Evolutionary conservation across 2,113 vertebrate species (phyloP), one percentile per base, ranked within the genome.

Genomic region (Toxotes jaculatrix): DNA sequence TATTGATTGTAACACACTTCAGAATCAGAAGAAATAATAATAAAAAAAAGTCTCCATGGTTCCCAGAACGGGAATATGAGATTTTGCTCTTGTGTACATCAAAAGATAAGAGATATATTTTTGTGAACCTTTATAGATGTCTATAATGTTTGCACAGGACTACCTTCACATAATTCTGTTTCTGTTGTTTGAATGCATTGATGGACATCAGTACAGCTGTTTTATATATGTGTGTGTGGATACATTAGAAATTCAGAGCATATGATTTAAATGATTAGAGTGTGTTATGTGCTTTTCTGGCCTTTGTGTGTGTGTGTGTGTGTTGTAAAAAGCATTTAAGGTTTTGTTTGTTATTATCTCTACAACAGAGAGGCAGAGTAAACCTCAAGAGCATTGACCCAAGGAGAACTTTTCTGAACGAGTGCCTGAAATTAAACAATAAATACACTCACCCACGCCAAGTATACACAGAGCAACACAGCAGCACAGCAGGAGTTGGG

Each of bases 1-100:
- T 83, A 81, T 56, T 82, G 79, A 89, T 89, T 84, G 63, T 45
- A 77, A 79, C 57, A 74, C 38, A 43, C 59, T 51, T 62, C 12
- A 77, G 53, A 87, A 82, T 78, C 57, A 61, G 47, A 55, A 64
- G 38, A 83, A 74, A 51, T 77, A 43, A 83, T 78, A 3, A 38
- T 27, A 27, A 27, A 32, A 53, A 47, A 78, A 68, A 14, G 3
- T 82, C 42, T 55, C 51, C 4, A 32, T 5, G 3, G 2, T 45
- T 16, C 51, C 57, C 59, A 60, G 59, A 17, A 40, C 51, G 51
- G 45, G 64, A 66, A 51, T 78, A 42, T 9, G 32, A 53, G 23
- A 55, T 49, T 47, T 73, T 36, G 2, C 16, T 43, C 9, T 59
- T 23, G 7, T 64, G 45, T n/a, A 45, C 16, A 63, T 59, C 64